Evolutionary conservation across 2,888 invertebrate genomes (phyloP).

Genomic region (Rhagium mordax): DNA sequence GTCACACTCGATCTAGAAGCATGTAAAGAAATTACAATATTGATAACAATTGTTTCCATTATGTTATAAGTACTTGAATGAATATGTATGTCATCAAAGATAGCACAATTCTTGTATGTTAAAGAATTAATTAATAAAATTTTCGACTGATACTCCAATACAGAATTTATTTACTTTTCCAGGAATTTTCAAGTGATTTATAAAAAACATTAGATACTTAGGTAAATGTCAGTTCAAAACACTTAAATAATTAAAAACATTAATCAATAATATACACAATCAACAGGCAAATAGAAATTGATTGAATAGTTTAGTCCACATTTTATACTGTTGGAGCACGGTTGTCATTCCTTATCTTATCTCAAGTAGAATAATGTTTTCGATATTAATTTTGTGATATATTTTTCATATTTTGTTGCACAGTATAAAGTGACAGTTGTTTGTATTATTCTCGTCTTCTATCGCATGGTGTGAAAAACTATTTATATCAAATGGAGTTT

Average conservation of each 20-base stretch:
- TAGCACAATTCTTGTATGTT: too few species aligned
- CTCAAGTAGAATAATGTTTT: slow-evolving; percentile 11
- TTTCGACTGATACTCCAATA: too few species aligned
- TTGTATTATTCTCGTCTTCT: background rate
- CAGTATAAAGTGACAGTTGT: background rate
- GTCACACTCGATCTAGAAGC: too few species aligned
- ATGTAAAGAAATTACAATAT: too few species aligned
- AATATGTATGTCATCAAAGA: too few species aligned
- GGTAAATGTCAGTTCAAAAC: slow-evolving; percentile 5
- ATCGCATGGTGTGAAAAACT: background rate
- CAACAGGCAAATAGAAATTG: slow-evolving; percentile 31
- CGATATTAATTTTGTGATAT: slow-evolving; percentile 7
- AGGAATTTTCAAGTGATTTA: background rate
- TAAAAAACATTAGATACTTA: background rate
- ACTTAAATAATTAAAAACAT: slow-evolving; percentile 30
- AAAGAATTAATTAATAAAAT: too few species aligned
- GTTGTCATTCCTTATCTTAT: slow-evolving; percentile 30
- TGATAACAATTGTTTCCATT: too few species aligned
- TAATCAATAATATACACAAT: slow-evolving; percentile 39
- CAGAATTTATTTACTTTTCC: too few species aligned
- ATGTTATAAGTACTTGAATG: too few species aligned
- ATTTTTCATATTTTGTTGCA: slow-evolving; percentile 4
- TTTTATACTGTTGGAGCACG: slow-evolving; percentile 19
- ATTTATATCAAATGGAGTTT: background rate
- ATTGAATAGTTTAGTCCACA: slow-evolving; percentile 21